Evolutionary conservation across 2,888 invertebrate genomes (phyloP).

Genomic region (Leptura quadrifasciata): DNA sequence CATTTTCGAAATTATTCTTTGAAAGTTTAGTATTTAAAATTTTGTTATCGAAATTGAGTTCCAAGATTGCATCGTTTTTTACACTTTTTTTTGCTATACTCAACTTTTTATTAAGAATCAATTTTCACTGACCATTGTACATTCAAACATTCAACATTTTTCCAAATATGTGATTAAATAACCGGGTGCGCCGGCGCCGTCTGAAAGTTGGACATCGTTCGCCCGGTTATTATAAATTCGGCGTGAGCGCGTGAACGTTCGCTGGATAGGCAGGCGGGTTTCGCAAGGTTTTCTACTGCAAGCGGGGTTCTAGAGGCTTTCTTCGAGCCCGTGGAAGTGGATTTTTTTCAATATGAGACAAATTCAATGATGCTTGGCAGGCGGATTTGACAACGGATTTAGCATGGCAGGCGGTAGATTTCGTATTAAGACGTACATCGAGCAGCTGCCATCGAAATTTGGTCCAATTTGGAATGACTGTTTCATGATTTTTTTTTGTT

Average conservation of each 20-base stretch:
- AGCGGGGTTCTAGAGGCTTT: not conserved
- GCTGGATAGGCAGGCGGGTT: too few species aligned
- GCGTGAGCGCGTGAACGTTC: not conserved
- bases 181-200: not conserved
- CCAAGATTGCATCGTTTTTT: not conserved
- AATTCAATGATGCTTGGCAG: not conserved
- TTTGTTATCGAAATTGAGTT: not conserved
- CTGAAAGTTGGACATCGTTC: not conserved
- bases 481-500: not conserved
- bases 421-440: not conserved
- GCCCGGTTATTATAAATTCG: not conserved
- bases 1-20: not conserved
- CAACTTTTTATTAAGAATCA: not conserved
- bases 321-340: not conserved
- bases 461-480: not conserved
- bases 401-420: too few species aligned
- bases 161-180: not conserved
- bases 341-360: not conserved
- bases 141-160: not conserved
- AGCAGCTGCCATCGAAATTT: slow-evolving; percentile 1
- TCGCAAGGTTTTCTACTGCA: not conserved
- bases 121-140: not conserved
- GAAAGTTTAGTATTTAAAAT: not conserved
- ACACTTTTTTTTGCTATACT: not conserved
- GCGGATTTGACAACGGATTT: too few species aligned